Percentiles rank a stretch among this genome's conserved stretches.
Evolutionary conservation across 2,113 vertebrate species (phyloP).

Genomic region (Coregonus clupeaformis): DNA sequence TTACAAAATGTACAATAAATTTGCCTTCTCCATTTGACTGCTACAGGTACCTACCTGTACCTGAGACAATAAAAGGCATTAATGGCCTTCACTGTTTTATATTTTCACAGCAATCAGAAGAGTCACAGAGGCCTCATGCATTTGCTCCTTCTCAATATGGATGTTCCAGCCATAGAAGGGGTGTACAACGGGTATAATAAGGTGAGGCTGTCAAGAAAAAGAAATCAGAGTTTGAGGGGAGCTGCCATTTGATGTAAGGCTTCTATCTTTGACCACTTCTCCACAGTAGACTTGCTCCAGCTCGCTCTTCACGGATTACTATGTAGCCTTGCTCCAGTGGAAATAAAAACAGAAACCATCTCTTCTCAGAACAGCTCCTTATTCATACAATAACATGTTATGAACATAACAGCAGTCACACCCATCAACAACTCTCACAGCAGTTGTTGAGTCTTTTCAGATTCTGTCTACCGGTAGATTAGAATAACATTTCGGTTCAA

Average conservation of each 20-base stretch:
- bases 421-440: background rate
- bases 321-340: too few relatives aligned
- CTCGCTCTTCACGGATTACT: background rate
- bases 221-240: background rate
- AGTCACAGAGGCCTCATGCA: background rate
- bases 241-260: background rate
- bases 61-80: constrained; percentile 1
- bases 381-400: background rate
- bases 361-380: background rate
- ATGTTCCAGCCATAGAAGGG: background rate
- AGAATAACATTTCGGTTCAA: background rate
- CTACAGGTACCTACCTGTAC: background rate
- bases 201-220: background rate
- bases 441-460: background rate
- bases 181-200: background rate
- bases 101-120: background rate
- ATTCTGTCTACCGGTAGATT: background rate
- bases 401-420: background rate
- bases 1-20: background rate
- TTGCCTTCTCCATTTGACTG: background rate
- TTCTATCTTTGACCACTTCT: background rate
- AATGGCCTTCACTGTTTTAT: background rate
- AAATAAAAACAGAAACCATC: background rate
- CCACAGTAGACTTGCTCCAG: background rate
- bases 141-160: background rate